Evolutionary conservation across 1,140 invertebrate genomes (phyloP).

Genomic region (Globodera ellingtonae): DNA sequence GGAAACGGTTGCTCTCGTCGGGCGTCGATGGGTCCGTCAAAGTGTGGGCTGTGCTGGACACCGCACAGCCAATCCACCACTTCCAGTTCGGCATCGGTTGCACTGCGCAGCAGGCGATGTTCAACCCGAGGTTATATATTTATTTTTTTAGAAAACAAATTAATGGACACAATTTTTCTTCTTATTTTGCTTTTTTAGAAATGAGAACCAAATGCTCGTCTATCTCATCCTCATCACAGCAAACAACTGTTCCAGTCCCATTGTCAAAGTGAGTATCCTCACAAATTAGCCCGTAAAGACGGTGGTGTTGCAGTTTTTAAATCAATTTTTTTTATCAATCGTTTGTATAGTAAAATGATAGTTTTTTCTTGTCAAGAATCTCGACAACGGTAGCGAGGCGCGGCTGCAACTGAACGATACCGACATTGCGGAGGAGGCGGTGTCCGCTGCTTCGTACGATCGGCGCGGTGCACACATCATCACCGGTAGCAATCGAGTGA

Average conservation of each 20-base stretch:
- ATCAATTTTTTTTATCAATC: no score
- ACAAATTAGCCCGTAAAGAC: no score
- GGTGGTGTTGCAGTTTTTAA: no score
- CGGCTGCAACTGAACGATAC: conserved; percentile 18
- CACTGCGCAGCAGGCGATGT: conserved; percentile 37
- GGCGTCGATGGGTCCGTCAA: conserved; percentile 45
- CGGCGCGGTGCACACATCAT: conserved; percentile 41
- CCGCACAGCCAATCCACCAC: conserved; percentile 29
- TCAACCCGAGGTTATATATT: conserved; percentile 45
- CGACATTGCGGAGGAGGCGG: conserved; percentile 36
- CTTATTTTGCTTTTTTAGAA: conserved; percentile 36
- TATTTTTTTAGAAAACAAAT: background rate
- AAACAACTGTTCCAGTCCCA: conserved; percentile 33
- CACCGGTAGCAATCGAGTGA: conserved; percentile 42
- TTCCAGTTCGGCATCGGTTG: conserved; percentile 35
- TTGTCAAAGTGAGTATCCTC: background rate
- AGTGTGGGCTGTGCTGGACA: conserved; percentile 39
- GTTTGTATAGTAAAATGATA: no score
- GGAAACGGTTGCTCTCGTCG: conserved; percentile 41
- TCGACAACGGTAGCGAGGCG: conserved; percentile 19
- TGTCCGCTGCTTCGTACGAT: conserved; percentile 48
- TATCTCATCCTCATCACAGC: conserved; percentile 30
- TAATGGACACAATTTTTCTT: no score
- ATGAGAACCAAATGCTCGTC: conserved; percentile 46
- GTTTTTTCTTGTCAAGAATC: background rate